A percentile compares a stretch with the other conserved stretches of the same genome.
Evolutionary conservation across 23 tunicate species (phyloP).

Genomic region (Styela clava): DNA sequence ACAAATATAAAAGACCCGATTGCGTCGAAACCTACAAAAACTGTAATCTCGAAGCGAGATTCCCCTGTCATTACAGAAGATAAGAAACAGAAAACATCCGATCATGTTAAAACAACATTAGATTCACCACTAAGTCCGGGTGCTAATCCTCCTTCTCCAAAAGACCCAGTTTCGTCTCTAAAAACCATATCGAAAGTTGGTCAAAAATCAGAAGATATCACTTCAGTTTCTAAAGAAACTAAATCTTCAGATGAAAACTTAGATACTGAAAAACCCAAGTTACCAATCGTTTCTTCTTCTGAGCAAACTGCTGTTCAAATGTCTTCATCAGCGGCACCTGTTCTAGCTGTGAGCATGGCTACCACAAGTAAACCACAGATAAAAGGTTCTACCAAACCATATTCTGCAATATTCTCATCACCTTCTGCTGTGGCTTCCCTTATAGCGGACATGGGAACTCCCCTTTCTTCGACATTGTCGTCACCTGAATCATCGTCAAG

Average conservation of each 20-base stretch:
- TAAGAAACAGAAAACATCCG: not conserved
- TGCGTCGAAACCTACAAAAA: not conserved
- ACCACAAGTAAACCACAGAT: not conserved
- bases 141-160: not conserved
- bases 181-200: not conserved
- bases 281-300: not conserved
- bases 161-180: not conserved
- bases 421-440: slow-evolving; percentile 1
- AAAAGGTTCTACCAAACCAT: not conserved
- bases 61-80: not conserved
- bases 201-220: not conserved
- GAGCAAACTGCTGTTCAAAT: not conserved
- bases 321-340: not conserved
- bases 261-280: not conserved
- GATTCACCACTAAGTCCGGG: slow-evolving; percentile 32
- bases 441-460: slow-evolving; percentile 1
- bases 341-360: not conserved
- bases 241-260: not conserved
- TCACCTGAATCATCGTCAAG: slow-evolving; percentile 8
- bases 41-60: not conserved
- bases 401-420: slow-evolving; percentile 5
- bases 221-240: not conserved
- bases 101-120: slow-evolving; percentile 17
- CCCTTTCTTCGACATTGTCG: slow-evolving; percentile 5
- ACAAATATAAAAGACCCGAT: not conserved